phyloP scores from a whole-genome alignment of 2,888 invertebrate species.

The Adelognathus sp. region DNA sequence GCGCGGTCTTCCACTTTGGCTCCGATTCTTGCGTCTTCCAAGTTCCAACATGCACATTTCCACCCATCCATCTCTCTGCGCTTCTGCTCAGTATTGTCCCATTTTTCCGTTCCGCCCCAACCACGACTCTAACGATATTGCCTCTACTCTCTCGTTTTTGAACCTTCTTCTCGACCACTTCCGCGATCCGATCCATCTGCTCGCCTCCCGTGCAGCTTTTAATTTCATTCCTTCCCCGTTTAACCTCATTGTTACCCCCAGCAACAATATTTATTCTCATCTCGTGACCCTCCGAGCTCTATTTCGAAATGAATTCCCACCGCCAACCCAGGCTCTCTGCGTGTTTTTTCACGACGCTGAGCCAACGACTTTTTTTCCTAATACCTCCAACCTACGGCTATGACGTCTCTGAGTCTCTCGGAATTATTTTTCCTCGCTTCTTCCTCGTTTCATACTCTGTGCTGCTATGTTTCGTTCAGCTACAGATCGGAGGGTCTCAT shows the following conservation, averaged over 20 bases:
- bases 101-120: background rate
- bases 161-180: background rate
- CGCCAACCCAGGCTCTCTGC: background rate
- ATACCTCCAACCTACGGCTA: background rate
- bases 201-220: background rate
- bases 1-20: background rate
- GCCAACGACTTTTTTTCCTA: background rate
- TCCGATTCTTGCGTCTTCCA: background rate
- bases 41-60: background rate
- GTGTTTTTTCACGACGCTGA: no score
- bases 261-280: constrained; percentile 16
- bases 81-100: background rate
- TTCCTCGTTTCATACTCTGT: background rate
- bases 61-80: background rate
- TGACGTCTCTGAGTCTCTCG: background rate
- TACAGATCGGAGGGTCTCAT: background rate
- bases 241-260: constrained; percentile 1
- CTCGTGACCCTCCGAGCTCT: background rate
- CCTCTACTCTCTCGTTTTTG: background rate
- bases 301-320: constrained; percentile 5
- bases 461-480: background rate
- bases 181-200: background rate
- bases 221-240: constrained; percentile 1
- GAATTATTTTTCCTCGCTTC: constrained; percentile 3
- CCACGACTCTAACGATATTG: background rate